Evolutionary conservation across 1,140 invertebrate genomes (phyloP), one percentile per base, ranked within the genome.

Genomic region (Globodera rostochiensis): DNA sequence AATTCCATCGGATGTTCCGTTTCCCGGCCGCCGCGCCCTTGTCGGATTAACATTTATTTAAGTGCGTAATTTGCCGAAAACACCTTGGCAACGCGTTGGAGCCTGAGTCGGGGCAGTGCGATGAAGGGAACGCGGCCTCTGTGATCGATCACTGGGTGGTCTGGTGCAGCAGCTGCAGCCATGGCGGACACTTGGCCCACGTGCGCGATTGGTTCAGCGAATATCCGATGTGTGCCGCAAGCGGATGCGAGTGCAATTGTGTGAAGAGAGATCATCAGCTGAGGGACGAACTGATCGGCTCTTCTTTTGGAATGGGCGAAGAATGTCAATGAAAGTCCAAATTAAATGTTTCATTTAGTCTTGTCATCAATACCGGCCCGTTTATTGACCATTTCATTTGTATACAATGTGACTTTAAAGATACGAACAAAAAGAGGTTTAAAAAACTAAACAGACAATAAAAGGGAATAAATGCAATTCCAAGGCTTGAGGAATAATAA

Each of bases 101-200:
- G 25, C 66, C 82, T n/a, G 74, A 60, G 15, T 47, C 64, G 64
- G 66, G 36, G 15, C 60, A 83, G 45, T n/a, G 73, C 80, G 73
- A 57, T 64, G 73, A 57, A 15, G 60, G 77, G 74, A 25, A 25
- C 21, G 15, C 60, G 47, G 25, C 47, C 75, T 83, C 73, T 11
- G 25, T 47, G 1, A 86, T 85, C 47, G 85, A 85, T 50, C 85
- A 85, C 64, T 85, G 84, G 84, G 50, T 78, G 49, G 77, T 78
- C 5, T 78, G 77, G 77, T 78, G 77, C 49, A 66, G 60, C 21
- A 49, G 60, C 19, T 84, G 83, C 60, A 80, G 47, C 50, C 85
- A 84, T 36, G 84, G 84, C 2, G 84, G 84, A 53, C 84, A 85
- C 66, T 67, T 85, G 64, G 47, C 80, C 8, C 84, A 85, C 46